Percentiles rank a stretch among this genome's conserved stretches.
These are phyloP conservation scores for Ictidomys tridecemlineatus DNA, from an alignment of 2,113 vertebrate species.

Conservation along the genomic window DNA sequence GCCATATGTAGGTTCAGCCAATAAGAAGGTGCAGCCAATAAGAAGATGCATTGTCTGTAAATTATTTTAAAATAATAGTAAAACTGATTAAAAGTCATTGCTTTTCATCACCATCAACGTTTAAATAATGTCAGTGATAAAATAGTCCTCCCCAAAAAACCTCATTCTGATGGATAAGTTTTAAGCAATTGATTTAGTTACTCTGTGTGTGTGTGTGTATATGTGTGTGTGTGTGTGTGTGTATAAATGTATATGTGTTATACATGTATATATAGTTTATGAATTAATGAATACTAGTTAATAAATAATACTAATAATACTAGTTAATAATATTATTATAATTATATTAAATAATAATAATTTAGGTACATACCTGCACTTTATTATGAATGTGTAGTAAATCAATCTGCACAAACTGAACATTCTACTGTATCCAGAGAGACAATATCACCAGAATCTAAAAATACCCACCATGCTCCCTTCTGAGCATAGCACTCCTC, in stretches of 20 bases:
- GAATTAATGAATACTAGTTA: background rate
- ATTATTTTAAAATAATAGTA: background rate
- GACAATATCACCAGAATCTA: background rate
- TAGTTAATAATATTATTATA: background rate
- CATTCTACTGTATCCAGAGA: background rate
- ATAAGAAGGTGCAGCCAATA: background rate
- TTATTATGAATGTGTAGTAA: background rate
- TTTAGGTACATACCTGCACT: background rate
- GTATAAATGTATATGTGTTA: too few relatives aligned
- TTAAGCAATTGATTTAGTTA: background rate
- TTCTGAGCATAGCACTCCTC: background rate
- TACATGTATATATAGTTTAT: too few relatives aligned
- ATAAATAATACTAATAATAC: background rate
- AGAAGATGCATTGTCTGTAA: background rate
- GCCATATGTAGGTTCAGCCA: background rate
- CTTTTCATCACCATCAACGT: background rate
- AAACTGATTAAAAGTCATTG: background rate
- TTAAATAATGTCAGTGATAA: background rate
- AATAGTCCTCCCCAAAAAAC: background rate
- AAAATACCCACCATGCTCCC: background rate
- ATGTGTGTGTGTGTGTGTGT: background rate
- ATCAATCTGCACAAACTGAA: background rate
- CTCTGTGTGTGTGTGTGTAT: background rate
- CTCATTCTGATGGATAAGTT: background rate
- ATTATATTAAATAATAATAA: background rate